These are phyloP conservation scores for Loriculus beryllinus DNA, from an alignment of 2,797 vertebrate genomes.

Conservation along the genomic window DNA sequence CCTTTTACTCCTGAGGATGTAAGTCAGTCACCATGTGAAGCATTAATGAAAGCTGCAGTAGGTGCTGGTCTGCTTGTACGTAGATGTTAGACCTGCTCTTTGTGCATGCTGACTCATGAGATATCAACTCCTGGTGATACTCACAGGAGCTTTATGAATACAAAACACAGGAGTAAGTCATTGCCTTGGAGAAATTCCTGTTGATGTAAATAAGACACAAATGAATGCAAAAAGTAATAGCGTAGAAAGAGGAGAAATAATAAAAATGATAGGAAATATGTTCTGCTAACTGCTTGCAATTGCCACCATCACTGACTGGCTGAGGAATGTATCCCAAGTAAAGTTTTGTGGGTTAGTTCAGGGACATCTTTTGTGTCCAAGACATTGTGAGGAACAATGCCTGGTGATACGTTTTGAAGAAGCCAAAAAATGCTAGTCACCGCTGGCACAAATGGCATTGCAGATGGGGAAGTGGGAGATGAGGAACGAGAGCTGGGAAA, in stretches of 20 bases:
- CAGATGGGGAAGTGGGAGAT: constrained; percentile 51
- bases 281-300: neutral
- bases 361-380: neutral
- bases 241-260: neutral
- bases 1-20: neutral
- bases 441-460: constrained; percentile 31
- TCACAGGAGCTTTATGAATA: neutral
- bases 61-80: neutral
- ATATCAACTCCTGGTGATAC: neutral
- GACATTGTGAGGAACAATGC: constrained; percentile 13
- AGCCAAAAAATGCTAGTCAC: constrained; percentile 33
- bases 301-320: neutral
- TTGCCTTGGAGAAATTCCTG: neutral
- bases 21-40: neutral
- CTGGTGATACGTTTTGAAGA: neutral
- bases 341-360: neutral
- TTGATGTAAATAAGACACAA: neutral
- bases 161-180: neutral
- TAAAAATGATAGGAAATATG: neutral
- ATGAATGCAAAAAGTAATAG: neutral
- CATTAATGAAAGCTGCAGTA: neutral
- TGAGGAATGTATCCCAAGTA: neutral
- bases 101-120: neutral
- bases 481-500: neutral
- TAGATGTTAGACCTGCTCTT: neutral